Evolutionary conservation across 2,797 vertebrate species (phyloP), one percentile per base, ranked within the genome.

Genomic region (Spheniscus humboldti): DNA sequence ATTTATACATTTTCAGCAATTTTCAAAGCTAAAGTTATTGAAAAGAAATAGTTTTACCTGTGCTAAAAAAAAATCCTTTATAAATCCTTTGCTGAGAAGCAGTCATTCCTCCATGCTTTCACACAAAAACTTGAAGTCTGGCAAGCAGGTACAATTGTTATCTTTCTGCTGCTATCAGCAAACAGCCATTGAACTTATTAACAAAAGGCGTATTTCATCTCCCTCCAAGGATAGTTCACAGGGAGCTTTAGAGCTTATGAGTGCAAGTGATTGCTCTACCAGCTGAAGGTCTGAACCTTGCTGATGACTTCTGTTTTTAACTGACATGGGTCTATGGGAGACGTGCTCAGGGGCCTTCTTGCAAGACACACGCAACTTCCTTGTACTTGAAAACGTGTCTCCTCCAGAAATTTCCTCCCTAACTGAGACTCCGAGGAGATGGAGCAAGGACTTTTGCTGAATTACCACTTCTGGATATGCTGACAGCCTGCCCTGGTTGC

Each of bases 1-100:
- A 68, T 55, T 59, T 66, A 69, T 20, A 50, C 1, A 80, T 66
- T 81, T 88, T 73, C 41, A 59, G 33, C 24, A 62, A 77, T 41
- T 91, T 90, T 84, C 39, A 94, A 90, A 80, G 91, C 18, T 55
- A 15, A 88, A 77, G 35, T 43, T 81, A 68, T 8, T 30, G 56
- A 85, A 79, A 90, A 74, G 3, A 91, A 87, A 63, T 18, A 59
- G 72, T 25, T 93, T 56, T 28, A 74, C 30, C 37, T 28, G 5
- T 60, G 47, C 41, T 80, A 23, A 78, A 89, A 81, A 52, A 75
- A 48, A 6, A 28, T 33, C n/a, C n/a, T 67, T 67, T 53, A 39
- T n/a, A 30, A 62, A 45, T 79, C 11, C 62, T 87, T 63, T 66
- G 19, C 35, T 74, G 55, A 74, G 48, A 71, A 82, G 37, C 27